Percentiles rank a stretch among this genome's conserved stretches.
phyloP scores from a whole-genome alignment of 2,797 vertebrate genomes.

The Helarctos malayanus region DNA sequence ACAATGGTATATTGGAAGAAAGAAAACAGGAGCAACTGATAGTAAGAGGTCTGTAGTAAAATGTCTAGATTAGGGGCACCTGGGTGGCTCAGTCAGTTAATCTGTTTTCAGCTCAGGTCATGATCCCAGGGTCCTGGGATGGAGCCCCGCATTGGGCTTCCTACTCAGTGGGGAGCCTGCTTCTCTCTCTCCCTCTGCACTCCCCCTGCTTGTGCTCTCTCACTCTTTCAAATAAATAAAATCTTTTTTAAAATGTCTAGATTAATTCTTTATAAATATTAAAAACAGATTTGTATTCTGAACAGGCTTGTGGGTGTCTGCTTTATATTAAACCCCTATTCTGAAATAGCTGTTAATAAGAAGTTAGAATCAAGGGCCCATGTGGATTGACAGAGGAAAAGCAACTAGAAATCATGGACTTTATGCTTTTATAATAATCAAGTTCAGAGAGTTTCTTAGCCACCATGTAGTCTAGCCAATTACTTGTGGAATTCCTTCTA shows the following conservation, averaged over 20 bases:
- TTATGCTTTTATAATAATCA: slow-evolving; percentile 47
- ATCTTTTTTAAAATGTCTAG: too few relatives aligned
- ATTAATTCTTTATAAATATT: slow-evolving; percentile 52
- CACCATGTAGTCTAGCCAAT: slow-evolving; percentile 25
- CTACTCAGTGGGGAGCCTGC: too few relatives aligned
- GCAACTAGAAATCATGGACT: slow-evolving; percentile 41
- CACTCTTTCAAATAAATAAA: too few relatives aligned
- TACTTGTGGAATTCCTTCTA: slow-evolving; percentile 38
- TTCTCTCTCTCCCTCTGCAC: too few relatives aligned
- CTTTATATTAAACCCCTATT: slow-evolving; percentile 63
- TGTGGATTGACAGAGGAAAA: slow-evolving; percentile 1
- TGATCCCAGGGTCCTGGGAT: too few relatives aligned
- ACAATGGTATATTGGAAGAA: background rate
- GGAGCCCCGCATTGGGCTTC: too few relatives aligned
- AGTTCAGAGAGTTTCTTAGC: slow-evolving; percentile 49
- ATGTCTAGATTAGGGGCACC: background rate
- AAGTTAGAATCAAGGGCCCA: slow-evolving; percentile 15
- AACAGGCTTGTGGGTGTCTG: slow-evolving; percentile 39
- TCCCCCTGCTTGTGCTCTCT: too few relatives aligned
- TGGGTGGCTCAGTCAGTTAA: too few relatives aligned
- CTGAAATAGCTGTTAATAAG: slow-evolving; percentile 56
- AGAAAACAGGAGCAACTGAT: background rate
- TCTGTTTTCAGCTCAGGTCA: too few relatives aligned
- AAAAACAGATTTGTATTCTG: slow-evolving; percentile 58
- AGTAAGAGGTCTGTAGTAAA: slow-evolving; percentile 17